Evolutionary conservation across 1,140 invertebrate genomes (phyloP).

Genomic region (Bursaphelenchus mucronatus): DNA sequence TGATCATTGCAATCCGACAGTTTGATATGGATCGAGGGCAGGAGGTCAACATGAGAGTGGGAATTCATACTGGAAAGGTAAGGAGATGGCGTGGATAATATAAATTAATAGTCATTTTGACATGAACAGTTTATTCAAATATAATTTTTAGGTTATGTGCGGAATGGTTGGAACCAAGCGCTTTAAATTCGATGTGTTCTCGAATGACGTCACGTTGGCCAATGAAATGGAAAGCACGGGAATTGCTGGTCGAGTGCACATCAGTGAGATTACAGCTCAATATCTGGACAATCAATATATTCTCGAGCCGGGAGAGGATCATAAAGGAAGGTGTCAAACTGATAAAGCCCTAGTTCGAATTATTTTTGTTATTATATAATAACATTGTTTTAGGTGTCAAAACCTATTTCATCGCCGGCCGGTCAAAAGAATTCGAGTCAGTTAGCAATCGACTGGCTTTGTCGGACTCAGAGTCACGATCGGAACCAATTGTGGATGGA

Average conservation of each 20-base stretch:
- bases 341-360: neutral
- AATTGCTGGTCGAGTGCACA: slow-evolving; percentile 74
- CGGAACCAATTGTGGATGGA: slow-evolving; percentile 66
- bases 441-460: slow-evolving; percentile 34
- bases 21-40: slow-evolving; percentile 71
- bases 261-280: slow-evolving; percentile 78
- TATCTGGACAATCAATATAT: slow-evolving; percentile 78
- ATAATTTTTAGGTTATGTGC: slow-evolving; percentile 70
- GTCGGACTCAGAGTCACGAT: slow-evolving; percentile 41
- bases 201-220: slow-evolving; percentile 82
- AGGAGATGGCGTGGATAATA: slow-evolving; percentile 72
- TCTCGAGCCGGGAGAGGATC: slow-evolving; percentile 75
- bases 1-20: slow-evolving; percentile 77
- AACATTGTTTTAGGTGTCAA: slow-evolving; percentile 69
- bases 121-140: slow-evolving; percentile 1
- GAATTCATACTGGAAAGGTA: slow-evolving; percentile 75
- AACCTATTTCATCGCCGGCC: slow-evolving; percentile 73
- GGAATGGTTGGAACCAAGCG: slow-evolving; percentile 80
- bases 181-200: slow-evolving; percentile 91
- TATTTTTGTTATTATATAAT: slow-evolving; percentile 20
- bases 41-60: slow-evolving; percentile 81
- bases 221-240: slow-evolving; percentile 70
- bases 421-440: slow-evolving; percentile 61
- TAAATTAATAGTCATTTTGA: neutral
- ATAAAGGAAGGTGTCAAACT: slow-evolving; percentile 69